These are phyloP conservation scores for Bombyx mori DNA, from an alignment of 1,140 invertebrate species.

Conservation along the genomic window ASM3026992v2 NC_085118.1:9205001-9205500, in stretches of 20 bases:
- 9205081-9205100: too few species aligned
- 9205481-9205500: too few species aligned
- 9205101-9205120: too few species aligned
- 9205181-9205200: constrained; percentile 10
- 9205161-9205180: neutral
- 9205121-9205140: neutral
- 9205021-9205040: too few species aligned
- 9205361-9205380: constrained; percentile 33
- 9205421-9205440: too few species aligned
- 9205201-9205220: constrained; percentile 55
- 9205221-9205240: constrained; percentile 47
- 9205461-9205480: too few species aligned
- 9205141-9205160: neutral
- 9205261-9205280: constrained; percentile 44
- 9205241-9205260: constrained; percentile 53
- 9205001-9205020: too few species aligned
- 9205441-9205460: too few species aligned
- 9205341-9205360: constrained; percentile 30
- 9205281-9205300: constrained; percentile 58
- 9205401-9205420: too few species aligned
- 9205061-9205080: too few species aligned
- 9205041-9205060: too few species aligned
- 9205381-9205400: too few species aligned
- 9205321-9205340: constrained; percentile 36
- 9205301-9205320: constrained; percentile 49